phyloP scores from a whole-genome alignment of 2,888 invertebrate genomes.

The Rhamphomyia laevipes region DNA sequence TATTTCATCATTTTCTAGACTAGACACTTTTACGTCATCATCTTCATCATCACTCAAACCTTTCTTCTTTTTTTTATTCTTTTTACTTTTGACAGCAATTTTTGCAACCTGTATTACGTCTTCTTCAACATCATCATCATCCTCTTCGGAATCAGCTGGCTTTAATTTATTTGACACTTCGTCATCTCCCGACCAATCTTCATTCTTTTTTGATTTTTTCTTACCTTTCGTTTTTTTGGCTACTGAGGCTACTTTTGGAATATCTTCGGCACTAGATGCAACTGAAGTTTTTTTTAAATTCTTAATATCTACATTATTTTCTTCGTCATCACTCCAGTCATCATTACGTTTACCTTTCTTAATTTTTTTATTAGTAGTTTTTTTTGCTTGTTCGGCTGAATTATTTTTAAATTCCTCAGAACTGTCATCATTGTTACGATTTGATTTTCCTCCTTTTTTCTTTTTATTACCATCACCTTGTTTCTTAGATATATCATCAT shows the following conservation, averaged over 20 bases:
- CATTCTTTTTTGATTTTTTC: constrained; percentile 16
- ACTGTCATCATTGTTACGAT: constrained; percentile 11
- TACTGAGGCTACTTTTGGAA: constrained; percentile 1
- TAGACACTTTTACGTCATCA: constrained; percentile 9
- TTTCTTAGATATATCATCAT: constrained; percentile 28
- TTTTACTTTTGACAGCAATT: constrained; percentile 31
- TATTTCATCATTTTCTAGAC: neutral
- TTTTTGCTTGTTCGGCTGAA: constrained; percentile 12
- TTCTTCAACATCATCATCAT: neutral
- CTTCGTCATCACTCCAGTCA: constrained; percentile 42
- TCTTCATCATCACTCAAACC: constrained; percentile 23
- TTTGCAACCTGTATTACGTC: constrained; percentile 19
- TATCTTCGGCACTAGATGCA: constrained; percentile 13
- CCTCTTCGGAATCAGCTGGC: neutral
- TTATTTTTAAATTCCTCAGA: constrained; percentile 7
- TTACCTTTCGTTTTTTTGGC: constrained; percentile 10
- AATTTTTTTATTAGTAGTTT: neutral
- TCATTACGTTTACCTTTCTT: constrained; percentile 38
- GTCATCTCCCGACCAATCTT: constrained; percentile 11
- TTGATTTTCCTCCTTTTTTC: constrained; percentile 24
- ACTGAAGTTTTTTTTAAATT: constrained; percentile 15
- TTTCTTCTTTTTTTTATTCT: constrained; percentile 16
- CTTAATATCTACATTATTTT: constrained; percentile 14
- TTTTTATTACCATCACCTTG: constrained; percentile 6
- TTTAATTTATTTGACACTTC: neutral